A percentile compares a stretch with the other conserved stretches of the same genome.
Conservation (phyloP, 1,140 invertebrate species). For the Glossosoma conforme region DNA sequence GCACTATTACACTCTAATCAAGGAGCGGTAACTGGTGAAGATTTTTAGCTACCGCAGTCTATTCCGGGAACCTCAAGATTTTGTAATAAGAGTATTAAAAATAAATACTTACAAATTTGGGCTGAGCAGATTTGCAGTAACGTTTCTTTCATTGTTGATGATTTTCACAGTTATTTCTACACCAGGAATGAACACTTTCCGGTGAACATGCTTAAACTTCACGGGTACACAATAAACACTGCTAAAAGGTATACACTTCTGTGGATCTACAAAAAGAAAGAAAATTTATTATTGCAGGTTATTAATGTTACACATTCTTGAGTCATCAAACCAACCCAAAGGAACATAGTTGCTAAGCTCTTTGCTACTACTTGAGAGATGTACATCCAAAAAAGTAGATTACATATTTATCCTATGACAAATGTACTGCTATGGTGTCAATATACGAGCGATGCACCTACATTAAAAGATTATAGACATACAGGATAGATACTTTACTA, state of each 20-base stretch:
- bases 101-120: constrained; percentile 73
- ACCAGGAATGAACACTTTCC: constrained; percentile 73
- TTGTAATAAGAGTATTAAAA: too few relatives aligned
- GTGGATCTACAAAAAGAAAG: constrained; percentile 17
- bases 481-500: neutral
- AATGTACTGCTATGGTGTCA: neutral
- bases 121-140: constrained; percentile 75
- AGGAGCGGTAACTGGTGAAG: too few relatives aligned
- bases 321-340: too few relatives aligned
- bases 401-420: neutral
- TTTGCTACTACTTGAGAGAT: neutral
- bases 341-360: too few relatives aligned
- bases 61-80: too few relatives aligned
- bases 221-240: constrained; percentile 60
- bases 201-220: constrained; percentile 66
- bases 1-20: too few relatives aligned
- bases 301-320: neutral
- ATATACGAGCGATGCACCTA: neutral
- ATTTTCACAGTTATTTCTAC: constrained; percentile 68
- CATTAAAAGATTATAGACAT: neutral
- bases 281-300: neutral
- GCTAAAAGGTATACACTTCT: constrained; percentile 54
- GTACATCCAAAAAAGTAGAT: neutral
- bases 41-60: too few relatives aligned
- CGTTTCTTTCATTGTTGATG: constrained; percentile 66